A percentile compares a stretch with the other conserved stretches of the same genome.
These are phyloP conservation scores for Natator depressus DNA, from an alignment of 2,113 vertebrate species.

Conservation along the genomic window DNA sequence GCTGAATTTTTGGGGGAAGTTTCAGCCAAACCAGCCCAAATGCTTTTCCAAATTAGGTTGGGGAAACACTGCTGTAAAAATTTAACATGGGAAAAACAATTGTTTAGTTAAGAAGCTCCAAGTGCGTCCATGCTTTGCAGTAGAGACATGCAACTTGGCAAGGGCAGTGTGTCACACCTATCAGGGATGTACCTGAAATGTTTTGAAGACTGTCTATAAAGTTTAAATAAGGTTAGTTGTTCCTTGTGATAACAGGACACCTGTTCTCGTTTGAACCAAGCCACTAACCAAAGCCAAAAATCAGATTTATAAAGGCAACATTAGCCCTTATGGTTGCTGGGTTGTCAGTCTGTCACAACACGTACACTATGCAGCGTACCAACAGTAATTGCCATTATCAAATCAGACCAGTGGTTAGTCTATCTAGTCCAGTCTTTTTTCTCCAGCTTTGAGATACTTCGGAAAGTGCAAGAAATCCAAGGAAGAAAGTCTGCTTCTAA, in stretches of 20 bases:
- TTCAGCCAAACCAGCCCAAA: not conserved
- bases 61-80: not conserved
- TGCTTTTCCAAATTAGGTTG: not conserved
- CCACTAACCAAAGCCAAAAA: not conserved
- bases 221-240: too few species aligned
- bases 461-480: not conserved
- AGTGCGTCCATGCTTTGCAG: not conserved
- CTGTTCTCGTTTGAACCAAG: not conserved
- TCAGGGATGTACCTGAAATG: not conserved
- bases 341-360: not conserved
- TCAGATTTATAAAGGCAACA: not conserved
- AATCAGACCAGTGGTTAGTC: not conserved
- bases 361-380: not conserved
- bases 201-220: too few species aligned
- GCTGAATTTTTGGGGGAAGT: not conserved
- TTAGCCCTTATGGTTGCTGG: not conserved
- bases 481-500: not conserved
- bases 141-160: not conserved
- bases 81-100: not conserved
- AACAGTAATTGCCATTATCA: not conserved
- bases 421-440: fast-evolving
- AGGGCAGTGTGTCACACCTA: not conserved
- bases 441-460: slow-evolving; percentile 11
- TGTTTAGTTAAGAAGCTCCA: not conserved
- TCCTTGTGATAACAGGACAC: too few species aligned